phyloP scores from a whole-genome alignment of 2,888 invertebrate species.

The Drosophila lutescens region DNA sequence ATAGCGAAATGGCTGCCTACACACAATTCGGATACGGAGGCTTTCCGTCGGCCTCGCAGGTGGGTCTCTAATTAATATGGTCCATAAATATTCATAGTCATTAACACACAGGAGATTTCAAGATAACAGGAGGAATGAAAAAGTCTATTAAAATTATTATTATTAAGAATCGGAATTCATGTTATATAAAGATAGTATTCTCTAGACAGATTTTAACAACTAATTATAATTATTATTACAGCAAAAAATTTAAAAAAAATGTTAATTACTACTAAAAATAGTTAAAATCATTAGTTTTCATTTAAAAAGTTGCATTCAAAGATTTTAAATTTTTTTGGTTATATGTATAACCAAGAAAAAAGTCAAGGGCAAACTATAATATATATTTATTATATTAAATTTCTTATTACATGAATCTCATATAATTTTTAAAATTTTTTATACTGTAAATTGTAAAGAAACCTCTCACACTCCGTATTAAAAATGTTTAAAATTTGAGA shows the following conservation, averaged over 20 bases:
- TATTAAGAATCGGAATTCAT: neutral
- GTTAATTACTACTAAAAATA: no score
- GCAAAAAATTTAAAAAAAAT: neutral
- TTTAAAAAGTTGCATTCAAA: no score
- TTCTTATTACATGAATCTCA: no score
- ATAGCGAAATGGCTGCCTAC: slow-evolving; percentile 88
- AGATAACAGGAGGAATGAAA: neutral
- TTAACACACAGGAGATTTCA: neutral
- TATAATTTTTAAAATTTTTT: no score
- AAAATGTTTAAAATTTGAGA: neutral
- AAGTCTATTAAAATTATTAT: neutral
- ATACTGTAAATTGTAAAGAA: no score
- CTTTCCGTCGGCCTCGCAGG: slow-evolving; percentile 96
- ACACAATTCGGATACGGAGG: slow-evolving; percentile 94
- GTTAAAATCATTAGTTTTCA: neutral
- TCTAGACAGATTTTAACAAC: neutral
- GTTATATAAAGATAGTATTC: neutral
- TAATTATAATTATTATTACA: neutral
- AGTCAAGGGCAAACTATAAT: no score
- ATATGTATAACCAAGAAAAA: no score
- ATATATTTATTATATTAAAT: no score
- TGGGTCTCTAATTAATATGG: slow-evolving; percentile 84
- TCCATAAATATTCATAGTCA: neutral
- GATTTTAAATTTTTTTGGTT: no score
- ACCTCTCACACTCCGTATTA: no score